These are phyloP conservation scores for Eupeodes latifasciatus DNA, from an alignment of 2,888 invertebrate genomes.

Conservation along the genomic window DNA sequence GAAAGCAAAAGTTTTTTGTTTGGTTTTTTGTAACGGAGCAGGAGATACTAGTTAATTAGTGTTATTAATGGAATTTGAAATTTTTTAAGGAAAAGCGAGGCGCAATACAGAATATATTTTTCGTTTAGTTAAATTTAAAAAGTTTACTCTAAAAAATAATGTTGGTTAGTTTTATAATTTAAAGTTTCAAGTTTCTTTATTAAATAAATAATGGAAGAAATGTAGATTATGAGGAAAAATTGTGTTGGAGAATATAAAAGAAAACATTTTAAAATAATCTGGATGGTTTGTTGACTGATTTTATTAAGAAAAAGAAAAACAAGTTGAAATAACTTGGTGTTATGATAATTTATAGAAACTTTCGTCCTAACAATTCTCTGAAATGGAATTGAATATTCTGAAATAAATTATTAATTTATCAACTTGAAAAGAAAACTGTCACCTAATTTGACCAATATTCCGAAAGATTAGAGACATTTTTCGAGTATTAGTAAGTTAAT, in stretches of 20 bases:
- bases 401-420: no score
- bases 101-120: background rate
- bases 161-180: constrained; percentile 4
- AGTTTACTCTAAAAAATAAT: constrained; percentile 2
- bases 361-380: no score
- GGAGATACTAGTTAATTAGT: constrained; percentile 49
- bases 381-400: no score
- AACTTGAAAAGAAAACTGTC: no score
- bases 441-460: no score
- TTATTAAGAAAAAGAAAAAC: no score
- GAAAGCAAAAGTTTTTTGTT: constrained; percentile 33
- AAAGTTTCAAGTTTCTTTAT: constrained; percentile 3
- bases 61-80: constrained; percentile 52
- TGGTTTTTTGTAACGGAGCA: constrained; percentile 3
- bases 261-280: no score
- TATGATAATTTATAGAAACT: no score
- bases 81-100: constrained; percentile 19
- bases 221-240: background rate
- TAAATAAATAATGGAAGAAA: background rate
- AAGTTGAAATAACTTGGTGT: no score
- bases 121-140: constrained; percentile 17
- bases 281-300: no score
- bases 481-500: no score
- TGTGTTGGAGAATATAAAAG: background rate
- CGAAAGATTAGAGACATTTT: no score